Evolutionary conservation across 2,888 invertebrate genomes (phyloP), one percentile per base, ranked within the genome.

Genomic region (Oeneis ivallda): DNA sequence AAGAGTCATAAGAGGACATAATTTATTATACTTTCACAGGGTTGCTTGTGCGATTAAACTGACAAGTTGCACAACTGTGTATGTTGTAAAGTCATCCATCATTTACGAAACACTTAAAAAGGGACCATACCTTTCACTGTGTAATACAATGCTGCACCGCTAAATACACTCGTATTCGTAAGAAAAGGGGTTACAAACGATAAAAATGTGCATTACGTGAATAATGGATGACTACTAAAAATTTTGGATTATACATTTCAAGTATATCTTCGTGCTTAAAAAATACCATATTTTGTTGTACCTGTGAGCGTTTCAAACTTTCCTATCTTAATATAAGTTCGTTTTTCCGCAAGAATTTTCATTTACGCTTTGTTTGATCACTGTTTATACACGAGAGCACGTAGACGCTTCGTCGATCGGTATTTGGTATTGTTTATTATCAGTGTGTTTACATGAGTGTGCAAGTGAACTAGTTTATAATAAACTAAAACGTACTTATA

Each of bases 341-440:
- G 13, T 32, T 65, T 70, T 71, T 64, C 32, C 56, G 58, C 49
- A 63, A 62, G 64, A 67, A 34, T 63, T 59, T 52, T 68, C 64
- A 41, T 52, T 59, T 70, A 69, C 73, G 70, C 68, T 76, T 69
- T 71, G 68, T 71, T 71, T 65, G 58, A 68, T 66, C 80, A 81
- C 80, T 81, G 81, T 79, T 76, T 71, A 81, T 81, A 76, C 71
- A 74, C 72, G 65, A 72, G 75, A 74, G 78, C 80, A 80, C 80
- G 72, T 75, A 77, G 76, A 65, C 66, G 79, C 79, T 75, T 74
- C 69, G 62, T 68, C 66, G 67, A 62, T 69, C 74, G 76, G 75
- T 72, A 32, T 19, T 61, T 39, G 41, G 49, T 69, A 65, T 67
- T 69, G 60, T 61, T 53, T 65, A 61, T 15, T 15, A 9, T 58